Conservation (phyloP, 2,113 vertebrate genomes). For the Dunckerocampus dactyliophorus region DNA sequence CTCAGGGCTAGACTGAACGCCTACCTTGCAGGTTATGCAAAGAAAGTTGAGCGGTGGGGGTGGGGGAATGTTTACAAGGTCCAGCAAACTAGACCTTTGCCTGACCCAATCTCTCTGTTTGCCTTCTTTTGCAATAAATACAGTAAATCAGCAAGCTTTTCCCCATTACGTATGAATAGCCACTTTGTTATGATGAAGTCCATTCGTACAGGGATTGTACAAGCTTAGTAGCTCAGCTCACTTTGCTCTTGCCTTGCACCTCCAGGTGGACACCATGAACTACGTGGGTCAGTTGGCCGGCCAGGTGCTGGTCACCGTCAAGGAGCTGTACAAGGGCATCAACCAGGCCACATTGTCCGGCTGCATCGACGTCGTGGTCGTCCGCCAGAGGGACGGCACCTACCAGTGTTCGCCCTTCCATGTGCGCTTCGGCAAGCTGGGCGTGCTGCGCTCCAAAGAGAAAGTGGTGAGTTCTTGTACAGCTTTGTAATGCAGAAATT, state of each 20-base stretch:
- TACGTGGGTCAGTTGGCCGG: constrained; percentile 97
- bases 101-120: background rate
- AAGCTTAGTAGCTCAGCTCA: background rate
- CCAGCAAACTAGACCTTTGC: constrained; percentile 28
- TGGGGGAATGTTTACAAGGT: constrained; percentile 23
- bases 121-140: background rate
- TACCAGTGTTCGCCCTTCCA: constrained; percentile 96
- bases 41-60: constrained; percentile 33
- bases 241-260: background rate
- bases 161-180: background rate
- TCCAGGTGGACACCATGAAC: constrained; percentile 92
- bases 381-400: constrained; percentile 87
- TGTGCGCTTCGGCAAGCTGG: constrained; percentile 95
- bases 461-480: constrained; percentile 85
- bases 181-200: background rate
- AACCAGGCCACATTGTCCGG: constrained; percentile 96
- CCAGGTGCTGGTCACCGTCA: constrained; percentile 94
- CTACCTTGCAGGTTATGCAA: constrained; percentile 43
- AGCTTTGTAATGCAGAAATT: background rate
- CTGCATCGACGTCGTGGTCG: constrained; percentile 95
- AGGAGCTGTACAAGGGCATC: constrained; percentile 95
- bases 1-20: constrained; percentile 26
- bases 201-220: background rate
- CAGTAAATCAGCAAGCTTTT: background rate
- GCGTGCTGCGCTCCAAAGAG: constrained; percentile 93